A percentile compares a stretch with the other conserved stretches of the same genome.
phyloP scores from a whole-genome alignment of 1,140 invertebrate genomes.

The Trypoxylus dichotomus region DNA sequence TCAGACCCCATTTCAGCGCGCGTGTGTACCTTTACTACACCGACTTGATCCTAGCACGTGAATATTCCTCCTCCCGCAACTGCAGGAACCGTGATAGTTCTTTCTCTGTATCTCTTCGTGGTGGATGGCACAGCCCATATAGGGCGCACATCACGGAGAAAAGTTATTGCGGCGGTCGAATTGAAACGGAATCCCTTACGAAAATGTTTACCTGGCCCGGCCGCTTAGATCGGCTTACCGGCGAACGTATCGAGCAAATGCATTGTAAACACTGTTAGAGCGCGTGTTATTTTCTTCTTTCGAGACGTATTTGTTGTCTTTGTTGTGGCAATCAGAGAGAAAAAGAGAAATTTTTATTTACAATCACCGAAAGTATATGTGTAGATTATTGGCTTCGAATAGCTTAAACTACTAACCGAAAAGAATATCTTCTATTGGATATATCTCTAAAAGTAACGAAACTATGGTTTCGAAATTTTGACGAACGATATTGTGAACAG shows the following conservation, averaged over 20 bases:
- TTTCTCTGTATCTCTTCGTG: background rate
- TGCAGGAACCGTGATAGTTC: background rate
- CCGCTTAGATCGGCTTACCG: background rate
- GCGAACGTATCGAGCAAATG: background rate
- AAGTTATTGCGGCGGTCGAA: conserved; percentile 1
- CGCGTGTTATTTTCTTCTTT: background rate
- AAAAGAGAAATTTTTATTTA: background rate
- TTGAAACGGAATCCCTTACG: conserved; percentile 1
- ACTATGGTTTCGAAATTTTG: too few relatives aligned
- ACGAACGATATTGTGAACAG: too few relatives aligned
- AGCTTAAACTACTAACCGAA: too few relatives aligned
- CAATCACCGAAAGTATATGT: too few relatives aligned
- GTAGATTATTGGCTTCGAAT: too few relatives aligned
- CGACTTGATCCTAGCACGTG: background rate
- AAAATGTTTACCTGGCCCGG: background rate
- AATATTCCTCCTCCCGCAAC: background rate
- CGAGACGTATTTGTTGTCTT: background rate
- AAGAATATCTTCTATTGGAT: too few relatives aligned
- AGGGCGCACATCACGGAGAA: background rate
- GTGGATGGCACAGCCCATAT: background rate
- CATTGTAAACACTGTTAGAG: conserved; percentile 2
- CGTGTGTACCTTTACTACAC: background rate
- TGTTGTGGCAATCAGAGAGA: background rate
- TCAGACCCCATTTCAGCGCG: background rate
- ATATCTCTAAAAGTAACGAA: too few relatives aligned